phyloP scores from a whole-genome alignment of 2,113 vertebrate genomes.

The Cettia cetti region DNA sequence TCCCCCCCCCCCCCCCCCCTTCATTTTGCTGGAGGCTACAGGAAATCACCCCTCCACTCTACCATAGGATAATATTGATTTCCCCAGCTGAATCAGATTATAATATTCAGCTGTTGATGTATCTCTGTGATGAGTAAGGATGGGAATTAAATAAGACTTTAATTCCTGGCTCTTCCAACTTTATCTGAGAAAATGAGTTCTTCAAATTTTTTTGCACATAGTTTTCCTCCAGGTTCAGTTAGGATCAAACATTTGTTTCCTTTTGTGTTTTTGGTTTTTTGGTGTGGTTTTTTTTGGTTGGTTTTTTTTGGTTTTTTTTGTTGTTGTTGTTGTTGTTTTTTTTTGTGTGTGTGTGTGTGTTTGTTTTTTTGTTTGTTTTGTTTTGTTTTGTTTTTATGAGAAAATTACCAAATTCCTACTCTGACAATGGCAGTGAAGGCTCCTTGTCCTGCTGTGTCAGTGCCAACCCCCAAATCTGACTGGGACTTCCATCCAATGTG shows the following conservation, averaged over 20 bases:
- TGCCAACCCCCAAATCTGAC: background rate
- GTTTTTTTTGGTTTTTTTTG: background rate
- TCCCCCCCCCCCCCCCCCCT: no score
- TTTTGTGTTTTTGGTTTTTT: accelerated
- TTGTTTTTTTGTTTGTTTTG: accelerated
- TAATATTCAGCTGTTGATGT: background rate
- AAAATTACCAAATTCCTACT: background rate
- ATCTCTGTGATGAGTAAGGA: background rate
- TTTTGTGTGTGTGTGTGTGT: no score
- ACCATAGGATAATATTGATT: background rate
- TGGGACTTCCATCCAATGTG: background rate
- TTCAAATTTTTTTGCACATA: background rate
- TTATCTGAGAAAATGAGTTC: background rate
- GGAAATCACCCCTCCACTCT: background rate
- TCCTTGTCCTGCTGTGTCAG: background rate
- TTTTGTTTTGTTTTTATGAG: background rate
- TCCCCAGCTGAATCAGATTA: background rate
- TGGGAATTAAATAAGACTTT: background rate
- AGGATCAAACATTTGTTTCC: background rate
- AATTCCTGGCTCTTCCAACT: background rate
- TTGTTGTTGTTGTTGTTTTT: accelerated
- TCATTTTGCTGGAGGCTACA: background rate
- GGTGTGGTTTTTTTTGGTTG: accelerated
- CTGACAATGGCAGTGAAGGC: background rate
- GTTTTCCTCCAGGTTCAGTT: background rate